These are phyloP conservation scores for Allolobophora icterica DNA, from an alignment of 2,888 invertebrate species.

Conservation along the genomic window DNA sequence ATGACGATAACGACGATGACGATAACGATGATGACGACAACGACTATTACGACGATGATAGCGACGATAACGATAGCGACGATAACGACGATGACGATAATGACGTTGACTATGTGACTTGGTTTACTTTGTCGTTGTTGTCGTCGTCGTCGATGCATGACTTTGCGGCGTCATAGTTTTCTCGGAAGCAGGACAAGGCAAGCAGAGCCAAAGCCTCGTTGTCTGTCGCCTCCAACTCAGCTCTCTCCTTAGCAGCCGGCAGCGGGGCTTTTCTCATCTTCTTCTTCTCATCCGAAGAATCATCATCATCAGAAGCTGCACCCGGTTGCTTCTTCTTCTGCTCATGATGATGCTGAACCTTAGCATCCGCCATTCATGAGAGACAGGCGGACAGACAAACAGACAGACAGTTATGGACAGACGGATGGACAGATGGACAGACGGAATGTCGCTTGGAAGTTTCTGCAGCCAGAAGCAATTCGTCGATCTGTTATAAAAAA, in stretches of 20 bases:
- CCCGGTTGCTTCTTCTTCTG: neutral
- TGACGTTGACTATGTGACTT: neutral
- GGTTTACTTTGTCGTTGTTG: neutral
- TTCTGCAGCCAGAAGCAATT: neutral
- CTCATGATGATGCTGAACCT: neutral
- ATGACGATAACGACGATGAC: neutral
- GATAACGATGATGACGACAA: neutral
- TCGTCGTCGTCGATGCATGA: neutral
- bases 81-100: neutral
- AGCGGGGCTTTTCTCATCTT: neutral
- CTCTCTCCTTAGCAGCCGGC: neutral
- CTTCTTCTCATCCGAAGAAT: neutral
- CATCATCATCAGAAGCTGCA: neutral
- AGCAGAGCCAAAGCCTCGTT: neutral
- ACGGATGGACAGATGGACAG: neutral
- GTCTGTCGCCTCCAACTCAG: neutral
- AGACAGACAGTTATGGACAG: neutral
- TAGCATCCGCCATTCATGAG: neutral
- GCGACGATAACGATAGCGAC: neutral
- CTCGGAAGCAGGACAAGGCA: neutral
- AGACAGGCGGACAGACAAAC: neutral
- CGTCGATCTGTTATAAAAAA: neutral
- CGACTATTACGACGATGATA: neutral
- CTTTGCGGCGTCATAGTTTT: constrained; percentile 21
- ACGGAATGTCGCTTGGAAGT: neutral